Base-by-base conservation (phyloP, 2,113 vertebrate species). In the Phalacrocorax brasilianus region DNA sequence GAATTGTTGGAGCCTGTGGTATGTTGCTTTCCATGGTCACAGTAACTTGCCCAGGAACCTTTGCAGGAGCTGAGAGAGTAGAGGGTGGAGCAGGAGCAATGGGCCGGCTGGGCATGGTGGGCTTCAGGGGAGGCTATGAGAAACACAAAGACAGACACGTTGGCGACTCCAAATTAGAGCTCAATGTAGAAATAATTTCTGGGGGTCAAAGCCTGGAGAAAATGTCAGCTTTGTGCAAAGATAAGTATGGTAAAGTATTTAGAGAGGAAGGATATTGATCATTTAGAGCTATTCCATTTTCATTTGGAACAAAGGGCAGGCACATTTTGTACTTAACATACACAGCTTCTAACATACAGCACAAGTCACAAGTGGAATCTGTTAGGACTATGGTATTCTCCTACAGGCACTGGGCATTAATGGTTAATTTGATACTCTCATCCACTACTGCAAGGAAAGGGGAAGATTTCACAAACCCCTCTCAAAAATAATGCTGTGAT, bases 1-100 rank as follows among this genome's bases (percentile, higher is more conserved):
- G 99, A 96, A 99, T 99, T 65, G 99, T 99, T 30, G 98, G 98
- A 92, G 99, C 99, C 88, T 99, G 98, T 73, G 99, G 98, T 49
- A 99, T 99, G 90, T 92, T 99, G 98, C 98, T 99, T 92, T 99
- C 99, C 98, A 99, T 98, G 75, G 99, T 99, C 56, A 99, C 99
- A 8, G 99, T 99, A 66, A 99, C 99, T 94, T 99, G 99, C 56
- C 99, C 98, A 40, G 99, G 98, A 94, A 99, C 99, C 96, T 99
- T 99, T 17, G 99, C 95, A 35, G 99, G 98, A 89, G 98, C 98
- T 14, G 99, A 97, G 74, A 99, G 98, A 97, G 98, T 98, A 75
- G 99, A 98, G 63, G 98, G 98, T 71, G 99, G 99, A 94, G 99
- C 99, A 75, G 99, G 99, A 96, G 99, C 99, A 92, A 99, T 99